These are phyloP conservation scores for Grus americana DNA, from an alignment of 2,113 vertebrate species.

Conservation along the genomic window DNA sequence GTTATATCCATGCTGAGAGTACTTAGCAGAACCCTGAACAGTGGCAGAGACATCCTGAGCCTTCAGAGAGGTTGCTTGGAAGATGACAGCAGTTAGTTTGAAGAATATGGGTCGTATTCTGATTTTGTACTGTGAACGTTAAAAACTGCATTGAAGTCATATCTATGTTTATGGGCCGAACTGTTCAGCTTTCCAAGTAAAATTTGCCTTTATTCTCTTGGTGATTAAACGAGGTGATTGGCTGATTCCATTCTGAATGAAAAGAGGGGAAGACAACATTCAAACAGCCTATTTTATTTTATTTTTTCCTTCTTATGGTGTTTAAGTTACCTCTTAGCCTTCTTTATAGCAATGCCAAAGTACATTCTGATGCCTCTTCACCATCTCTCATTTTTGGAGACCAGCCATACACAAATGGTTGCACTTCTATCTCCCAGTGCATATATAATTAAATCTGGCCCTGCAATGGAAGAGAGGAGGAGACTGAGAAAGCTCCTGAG, in stretches of 20 bases:
- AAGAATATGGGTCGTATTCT: not conserved
- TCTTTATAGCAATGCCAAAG: not conserved
- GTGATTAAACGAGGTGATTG: not conserved
- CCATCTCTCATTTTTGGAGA: not conserved
- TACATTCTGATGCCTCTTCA: constrained; percentile 7
- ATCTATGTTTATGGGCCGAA: not conserved
- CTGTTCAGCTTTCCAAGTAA: not conserved
- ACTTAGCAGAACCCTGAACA: not conserved
- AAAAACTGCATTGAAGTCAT: not conserved
- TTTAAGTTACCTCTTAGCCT: not conserved
- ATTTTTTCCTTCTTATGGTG: not conserved
- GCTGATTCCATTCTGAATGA: not conserved
- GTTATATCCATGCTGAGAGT: not conserved
- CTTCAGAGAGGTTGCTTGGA: not conserved
- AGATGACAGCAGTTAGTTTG: constrained; percentile 1
- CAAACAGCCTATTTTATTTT: not conserved
- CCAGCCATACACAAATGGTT: not conserved
- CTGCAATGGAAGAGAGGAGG: not conserved
- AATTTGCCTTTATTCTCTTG: constrained; percentile 2
- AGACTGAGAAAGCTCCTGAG: constrained; percentile 1
- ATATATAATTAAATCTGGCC: not conserved
- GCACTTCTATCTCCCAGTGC: not conserved
- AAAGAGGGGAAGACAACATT: not conserved
- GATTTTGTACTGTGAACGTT: not conserved
- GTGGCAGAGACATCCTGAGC: not conserved